Conservation (phyloP, 2,888 invertebrate species). For the Stenurella melanura region DNA sequence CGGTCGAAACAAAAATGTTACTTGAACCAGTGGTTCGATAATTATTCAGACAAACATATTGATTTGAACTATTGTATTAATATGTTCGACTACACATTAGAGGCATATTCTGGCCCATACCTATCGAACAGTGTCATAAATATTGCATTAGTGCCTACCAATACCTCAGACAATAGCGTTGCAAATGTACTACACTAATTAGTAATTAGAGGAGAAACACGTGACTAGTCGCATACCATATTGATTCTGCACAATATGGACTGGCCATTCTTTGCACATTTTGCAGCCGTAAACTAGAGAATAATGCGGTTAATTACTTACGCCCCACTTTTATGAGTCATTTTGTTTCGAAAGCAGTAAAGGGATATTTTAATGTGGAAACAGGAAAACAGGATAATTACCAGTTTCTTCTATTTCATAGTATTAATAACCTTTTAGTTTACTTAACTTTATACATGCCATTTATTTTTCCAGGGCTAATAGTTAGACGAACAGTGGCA, state of each 20-base stretch:
- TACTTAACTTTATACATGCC: too few species aligned
- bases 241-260: constrained; percentile 12
- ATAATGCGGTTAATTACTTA: background rate
- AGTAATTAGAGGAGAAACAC: constrained; percentile 21
- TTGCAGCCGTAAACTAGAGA: background rate
- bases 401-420: too few species aligned
- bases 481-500: too few species aligned
- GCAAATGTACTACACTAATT: constrained; percentile 27
- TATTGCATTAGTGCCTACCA: constrained; percentile 23
- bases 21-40: background rate
- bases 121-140: constrained; percentile 3
- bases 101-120: background rate
- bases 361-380: background rate
- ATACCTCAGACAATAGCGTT: constrained; percentile 22
- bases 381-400: background rate
- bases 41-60: background rate
- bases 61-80: background rate
- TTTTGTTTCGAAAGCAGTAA: background rate
- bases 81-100: background rate
- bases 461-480: too few species aligned
- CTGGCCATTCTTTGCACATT: background rate
- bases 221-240: constrained; percentile 19
- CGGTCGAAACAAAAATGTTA: background rate
- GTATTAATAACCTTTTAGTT: too few species aligned
- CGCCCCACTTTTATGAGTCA: background rate